Base-by-base conservation (phyloP, 2,113 vertebrate genomes). In the Bubo blakistoni region DNA sequence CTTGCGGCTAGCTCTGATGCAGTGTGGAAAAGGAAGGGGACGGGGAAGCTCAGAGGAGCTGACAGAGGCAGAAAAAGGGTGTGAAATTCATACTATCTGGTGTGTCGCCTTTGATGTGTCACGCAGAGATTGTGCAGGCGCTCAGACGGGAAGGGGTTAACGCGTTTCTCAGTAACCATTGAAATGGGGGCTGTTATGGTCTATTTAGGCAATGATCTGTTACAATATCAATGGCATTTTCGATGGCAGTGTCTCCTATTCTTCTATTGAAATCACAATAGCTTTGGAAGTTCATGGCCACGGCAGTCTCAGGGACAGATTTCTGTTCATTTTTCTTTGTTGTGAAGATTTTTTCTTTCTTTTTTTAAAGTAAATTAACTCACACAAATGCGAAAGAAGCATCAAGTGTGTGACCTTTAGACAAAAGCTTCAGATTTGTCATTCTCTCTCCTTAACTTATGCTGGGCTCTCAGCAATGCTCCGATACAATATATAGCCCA, bases 141-240 rank as follows among this genome's bases (percentile, higher is more conserved):
- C 78, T 77, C 93, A 88, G 97, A 58, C 1, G 38, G 61, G 96
- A 97, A 95, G 91, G 90, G 93, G 96, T 97, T 97, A 96, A 97
- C 2, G 67, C 42, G 72, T 92, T 95, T 94, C 97, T 96, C 94
- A 78, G 91, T 86, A 84, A 87, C 97, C 96, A 88, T 93, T 97
- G 93, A 97, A 97, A 96, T 30, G 70, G 61, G 82, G 76, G 67
- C 88, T 96, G 96, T 92, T 97, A 95, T 95, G 97, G 95, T 97
- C 95, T 92, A 80, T 96, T 97, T 97, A 97, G 88, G 93, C 92
- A 91, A 93, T 95, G 96, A 95, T 91, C 97, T 96, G 91, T 96
- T 95, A 94, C 97, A 95, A 97, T 97, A 95, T 96, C 97, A 97
- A 97, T 96, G 97, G 95, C 90, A 74, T 95, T 97, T 95, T 96